These are phyloP conservation scores for Pollachius pollachius DNA, from an alignment of 2,113 vertebrate genomes.

Conservation along the genomic window DNA sequence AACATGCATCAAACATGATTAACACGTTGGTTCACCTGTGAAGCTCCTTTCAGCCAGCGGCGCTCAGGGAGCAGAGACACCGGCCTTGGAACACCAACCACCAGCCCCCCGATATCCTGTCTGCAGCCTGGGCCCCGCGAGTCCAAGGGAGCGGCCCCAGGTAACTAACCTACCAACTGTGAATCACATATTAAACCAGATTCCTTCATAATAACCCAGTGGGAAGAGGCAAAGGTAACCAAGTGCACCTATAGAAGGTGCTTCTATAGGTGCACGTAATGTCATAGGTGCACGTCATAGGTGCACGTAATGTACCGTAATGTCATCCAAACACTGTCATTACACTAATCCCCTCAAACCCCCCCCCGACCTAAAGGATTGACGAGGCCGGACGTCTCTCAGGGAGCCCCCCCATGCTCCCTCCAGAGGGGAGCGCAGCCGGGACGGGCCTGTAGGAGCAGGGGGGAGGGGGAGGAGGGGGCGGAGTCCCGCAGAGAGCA, in stretches of 20 bases:
- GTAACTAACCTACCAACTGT: conserved; percentile 30
- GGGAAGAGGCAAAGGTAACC: too few relatives aligned
- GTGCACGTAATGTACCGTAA: too few relatives aligned
- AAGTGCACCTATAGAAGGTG: too few relatives aligned
- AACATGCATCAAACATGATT: too few relatives aligned
- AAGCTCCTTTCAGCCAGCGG: conserved; percentile 48
- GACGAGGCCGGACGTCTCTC: background rate
- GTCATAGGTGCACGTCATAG: too few relatives aligned
- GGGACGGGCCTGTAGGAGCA: conserved; percentile 3
- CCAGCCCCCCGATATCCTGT: conserved; percentile 44
- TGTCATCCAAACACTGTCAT: too few relatives aligned
- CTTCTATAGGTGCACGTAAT: too few relatives aligned
- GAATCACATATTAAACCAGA: too few relatives aligned
- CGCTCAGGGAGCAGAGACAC: conserved; percentile 63
- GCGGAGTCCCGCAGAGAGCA: conserved; percentile 60
- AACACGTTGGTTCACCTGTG: background rate
- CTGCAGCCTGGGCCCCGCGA: conserved; percentile 34
- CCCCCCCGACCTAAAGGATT: background rate
- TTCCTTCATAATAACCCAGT: too few relatives aligned
- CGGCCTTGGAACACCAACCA: conserved; percentile 55
- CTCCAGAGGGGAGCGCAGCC: conserved; percentile 5
- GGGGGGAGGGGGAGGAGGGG: conserved; percentile 28
- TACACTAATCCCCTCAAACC: too few relatives aligned
- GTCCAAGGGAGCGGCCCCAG: conserved; percentile 24
- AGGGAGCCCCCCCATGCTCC: conserved; percentile 1